Conservation (phyloP, 1,140 invertebrate genomes). For the Cheumatopsyche charites region DNA sequence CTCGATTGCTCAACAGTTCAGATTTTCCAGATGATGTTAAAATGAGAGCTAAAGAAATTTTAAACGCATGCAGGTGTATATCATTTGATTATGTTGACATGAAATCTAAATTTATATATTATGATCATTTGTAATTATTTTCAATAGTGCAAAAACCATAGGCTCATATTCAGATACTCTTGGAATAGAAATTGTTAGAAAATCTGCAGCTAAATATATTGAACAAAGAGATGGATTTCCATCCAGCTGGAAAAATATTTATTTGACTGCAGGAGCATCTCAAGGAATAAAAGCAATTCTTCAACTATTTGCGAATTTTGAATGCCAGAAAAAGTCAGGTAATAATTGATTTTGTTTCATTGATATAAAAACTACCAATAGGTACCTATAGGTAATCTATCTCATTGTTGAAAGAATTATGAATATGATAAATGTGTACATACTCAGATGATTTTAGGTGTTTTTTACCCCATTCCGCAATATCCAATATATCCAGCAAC, state of each 20-base stretch:
- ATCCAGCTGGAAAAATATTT: slow-evolving; percentile 78
- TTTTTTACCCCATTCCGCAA: slow-evolving; percentile 98
- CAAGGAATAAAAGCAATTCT: slow-evolving; percentile 79
- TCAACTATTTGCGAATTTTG: slow-evolving; percentile 60
- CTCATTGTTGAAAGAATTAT: too few relatives aligned
- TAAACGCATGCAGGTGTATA: slow-evolving; percentile 72
- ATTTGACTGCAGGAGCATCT: slow-evolving; percentile 89
- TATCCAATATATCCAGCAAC: slow-evolving; percentile 98
- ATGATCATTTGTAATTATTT: too few relatives aligned
- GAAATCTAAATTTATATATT: too few relatives aligned
- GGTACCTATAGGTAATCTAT: too few relatives aligned
- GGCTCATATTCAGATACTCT: slow-evolving; percentile 94
- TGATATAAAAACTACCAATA: neutral
- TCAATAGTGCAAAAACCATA: slow-evolving; percentile 73
- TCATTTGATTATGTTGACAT: too few relatives aligned
- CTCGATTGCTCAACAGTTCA: slow-evolving; percentile 75
- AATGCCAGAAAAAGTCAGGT: slow-evolving; percentile 65
- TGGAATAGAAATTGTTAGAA: slow-evolving; percentile 90
- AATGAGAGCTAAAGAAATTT: slow-evolving; percentile 72
- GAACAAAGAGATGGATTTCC: slow-evolving; percentile 80
- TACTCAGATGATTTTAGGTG: slow-evolving; percentile 68
- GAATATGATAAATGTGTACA: neutral
- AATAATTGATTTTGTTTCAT: slow-evolving; percentile 29
- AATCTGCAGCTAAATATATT: slow-evolving; percentile 91
- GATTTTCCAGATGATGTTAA: slow-evolving; percentile 88